A percentile compares a stretch with the other conserved stretches of the same genome.
phyloP scores from a whole-genome alignment of 2,113 vertebrate genomes.

The Aptenodytes patagonicus region DNA sequence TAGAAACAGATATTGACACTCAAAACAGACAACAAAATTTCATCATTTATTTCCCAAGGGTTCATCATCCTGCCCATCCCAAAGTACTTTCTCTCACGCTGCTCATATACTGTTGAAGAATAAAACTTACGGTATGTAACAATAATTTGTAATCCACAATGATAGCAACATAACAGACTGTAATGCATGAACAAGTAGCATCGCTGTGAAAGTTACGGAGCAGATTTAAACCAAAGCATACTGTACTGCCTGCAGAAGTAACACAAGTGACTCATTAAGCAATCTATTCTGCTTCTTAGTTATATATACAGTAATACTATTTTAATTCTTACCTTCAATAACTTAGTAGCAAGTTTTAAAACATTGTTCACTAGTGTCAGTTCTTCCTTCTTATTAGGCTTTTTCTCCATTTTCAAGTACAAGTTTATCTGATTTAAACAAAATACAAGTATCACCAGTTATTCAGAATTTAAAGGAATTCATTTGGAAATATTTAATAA shows the following conservation, averaged over 20 bases:
- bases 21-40: neutral
- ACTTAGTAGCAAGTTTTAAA: constrained; percentile 95
- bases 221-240: neutral
- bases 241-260: neutral
- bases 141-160: neutral
- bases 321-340: constrained; percentile 86
- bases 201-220: neutral
- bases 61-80: neutral
- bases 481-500: neutral
- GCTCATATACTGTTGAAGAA: neutral
- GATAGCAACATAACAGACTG: neutral
- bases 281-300: neutral
- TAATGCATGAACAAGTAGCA: neutral
- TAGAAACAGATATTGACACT: neutral
- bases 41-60: neutral
- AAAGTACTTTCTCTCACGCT: neutral
- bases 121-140: neutral
- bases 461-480: neutral
- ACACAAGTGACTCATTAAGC: neutral
- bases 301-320: neutral
- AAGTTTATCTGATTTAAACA: constrained; percentile 89
- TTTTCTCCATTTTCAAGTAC: constrained; percentile 99
- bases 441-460: neutral
- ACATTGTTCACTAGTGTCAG: constrained; percentile 98
- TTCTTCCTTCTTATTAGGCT: constrained; percentile 99